Evolutionary conservation across 1,140 invertebrate genomes (phyloP), one percentile per base, ranked within the genome.

Genomic region (Drosophila kanapiae): DNA sequence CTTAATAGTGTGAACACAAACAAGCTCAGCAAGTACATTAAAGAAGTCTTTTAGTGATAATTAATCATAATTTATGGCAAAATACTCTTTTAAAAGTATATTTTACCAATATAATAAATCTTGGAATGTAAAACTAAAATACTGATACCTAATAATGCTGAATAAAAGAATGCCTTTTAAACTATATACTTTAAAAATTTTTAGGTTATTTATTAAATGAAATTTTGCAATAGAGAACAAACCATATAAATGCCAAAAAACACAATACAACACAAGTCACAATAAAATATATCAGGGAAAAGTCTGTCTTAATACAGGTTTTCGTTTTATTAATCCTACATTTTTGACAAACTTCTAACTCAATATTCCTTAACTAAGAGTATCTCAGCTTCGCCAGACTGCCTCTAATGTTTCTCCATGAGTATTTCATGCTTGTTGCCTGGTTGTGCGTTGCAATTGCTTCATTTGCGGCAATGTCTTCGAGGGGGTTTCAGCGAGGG

Each of bases 391-490:
- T 72, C 69, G 23, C 3, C 23, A 31, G 13, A 5, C 3, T 27
- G 14, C 40, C 29, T 13, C 18, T 10, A 10, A 9, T 18, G 57
- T 76, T 67, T 53, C 65, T 56, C 37, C 27, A 33, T 57, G 42
- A 58, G 42, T 51, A 71, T 75, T 63, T 76, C 38, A 61, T 67
- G 78, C 60, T 72, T 78, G 74, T 68, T 81, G 78, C 38, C 83
- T 83, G 80, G 59, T 76, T 78, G 82, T 86, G 64, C 60, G 77
- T 81, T 81, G 84, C 84, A 88, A 88, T 88, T 88, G 85, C 84
- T 88, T 88, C 85, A 88, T 88, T 88, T 88, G 84, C 74, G 60
- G 83, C 83, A 87, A 77, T 74, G 80, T 88, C 84, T 86, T 83
- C 54, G 29, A 51, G 42, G 62, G 37, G 38, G 27, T 4, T 18